Evolutionary conservation across 2,888 invertebrate species (phyloP).

Genomic region (Lampropteryx suffumata): DNA sequence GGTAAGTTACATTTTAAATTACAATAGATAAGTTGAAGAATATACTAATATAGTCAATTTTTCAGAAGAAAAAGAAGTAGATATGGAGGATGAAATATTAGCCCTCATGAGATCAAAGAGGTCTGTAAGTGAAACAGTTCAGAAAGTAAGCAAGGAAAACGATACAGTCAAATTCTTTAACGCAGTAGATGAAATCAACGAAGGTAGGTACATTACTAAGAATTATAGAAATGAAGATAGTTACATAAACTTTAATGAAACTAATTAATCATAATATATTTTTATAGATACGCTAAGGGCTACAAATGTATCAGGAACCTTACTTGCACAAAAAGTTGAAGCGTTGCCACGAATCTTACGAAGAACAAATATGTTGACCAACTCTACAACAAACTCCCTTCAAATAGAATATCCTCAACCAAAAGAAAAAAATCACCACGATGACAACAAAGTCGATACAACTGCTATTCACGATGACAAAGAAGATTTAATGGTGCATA

Average conservation of each 20-base stretch:
- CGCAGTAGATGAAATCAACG: constrained; percentile 63
- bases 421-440: constrained; percentile 48
- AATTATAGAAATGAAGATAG: too few relatives aligned
- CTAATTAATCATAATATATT: not conserved
- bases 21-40: not conserved
- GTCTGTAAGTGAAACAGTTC: constrained; percentile 40
- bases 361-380: constrained; percentile 41
- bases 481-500: constrained; percentile 39
- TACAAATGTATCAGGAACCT: constrained; percentile 55
- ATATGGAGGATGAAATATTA: constrained; percentile 36
- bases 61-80: constrained; percentile 32
- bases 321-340: constrained; percentile 53
- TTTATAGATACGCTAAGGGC: constrained; percentile 63
- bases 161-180: constrained; percentile 57
- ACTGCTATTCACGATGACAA: constrained; percentile 45
- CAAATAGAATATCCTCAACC: constrained; percentile 62
- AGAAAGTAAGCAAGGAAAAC: constrained; percentile 35
- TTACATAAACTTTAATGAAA: not conserved
- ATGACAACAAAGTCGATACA: constrained; percentile 67
- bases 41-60: constrained; percentile 11
- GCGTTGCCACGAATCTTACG: constrained; percentile 43
- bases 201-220: constrained; percentile 50
- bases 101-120: constrained; percentile 47
- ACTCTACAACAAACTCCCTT: constrained; percentile 45
- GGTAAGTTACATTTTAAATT: constrained; percentile 22